Base-by-base conservation (phyloP, 1,140 invertebrate genomes). In the Sarcophaga bullata region DNA sequence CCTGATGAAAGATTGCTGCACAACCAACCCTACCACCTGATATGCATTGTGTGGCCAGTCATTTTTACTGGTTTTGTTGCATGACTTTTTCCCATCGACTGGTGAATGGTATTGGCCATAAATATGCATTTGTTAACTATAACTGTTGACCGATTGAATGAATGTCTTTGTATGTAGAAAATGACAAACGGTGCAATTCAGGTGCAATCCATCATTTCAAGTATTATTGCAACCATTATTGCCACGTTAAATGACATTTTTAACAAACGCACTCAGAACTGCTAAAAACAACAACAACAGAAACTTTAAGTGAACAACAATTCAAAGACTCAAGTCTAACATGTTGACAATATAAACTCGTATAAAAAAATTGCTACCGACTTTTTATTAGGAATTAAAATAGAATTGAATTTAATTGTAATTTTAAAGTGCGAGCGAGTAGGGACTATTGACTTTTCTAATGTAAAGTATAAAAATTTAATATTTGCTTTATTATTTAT, bases 191-290 rank as follows among this genome's bases (percentile, higher is more conserved):
- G 86, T 88, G 87, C 87, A 88, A 82, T 84, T 83, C 87, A 88
- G 87, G 87, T 88, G 87, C 75, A 78, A 88, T 88, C 86, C 87
- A 88, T 88, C 87, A 88, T 88, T 86, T 88, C 86, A 82, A 88
- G 87, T 87, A 86, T 86, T 88, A 87, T 87, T 88, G 87, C 87
- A 88, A 88, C 87, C 86, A 87, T 88, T 88, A 88, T 88, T 88
- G 87, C 85, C 85, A 68, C 81, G 81, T 81, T 73, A 73, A 78
- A 81, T 81, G 81, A 81, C 81, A 86, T 88, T 88, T 88, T 88
- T 81, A 78, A 88, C 87, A 88, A 88, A 88, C 86, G 87, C 87
- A 88, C 87, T 88, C 83, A 88, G 6, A 37, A 13, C 73, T 13
- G 19, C 8, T 25, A 75, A 46, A 11, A 73, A 19, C 17, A 75